Conservation (phyloP, 2,113 vertebrate genomes). For the Heliornis fulica region DNA sequence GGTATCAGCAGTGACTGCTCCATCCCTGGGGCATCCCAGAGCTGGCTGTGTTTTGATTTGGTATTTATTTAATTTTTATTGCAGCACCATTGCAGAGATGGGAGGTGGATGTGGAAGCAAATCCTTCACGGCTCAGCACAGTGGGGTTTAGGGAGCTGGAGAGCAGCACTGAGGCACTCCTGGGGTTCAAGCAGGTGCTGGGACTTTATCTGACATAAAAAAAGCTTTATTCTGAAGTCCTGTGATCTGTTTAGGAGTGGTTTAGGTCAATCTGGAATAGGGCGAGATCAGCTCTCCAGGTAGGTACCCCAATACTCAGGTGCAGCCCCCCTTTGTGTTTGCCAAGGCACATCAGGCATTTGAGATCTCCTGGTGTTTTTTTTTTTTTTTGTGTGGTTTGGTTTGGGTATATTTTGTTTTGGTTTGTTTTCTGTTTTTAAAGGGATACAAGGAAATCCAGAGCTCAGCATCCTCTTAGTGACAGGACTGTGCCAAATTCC, state of each 20-base stretch:
- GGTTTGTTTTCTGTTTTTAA: too few relatives aligned
- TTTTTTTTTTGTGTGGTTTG: too few relatives aligned
- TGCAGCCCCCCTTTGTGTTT: accelerated
- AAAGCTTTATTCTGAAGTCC: background rate
- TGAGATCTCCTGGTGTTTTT: background rate
- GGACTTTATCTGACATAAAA: background rate
- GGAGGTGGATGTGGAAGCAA: accelerated
- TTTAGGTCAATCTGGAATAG: background rate
- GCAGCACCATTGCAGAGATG: accelerated
- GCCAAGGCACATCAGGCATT: accelerated
- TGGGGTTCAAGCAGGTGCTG: accelerated
- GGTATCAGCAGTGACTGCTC: background rate
- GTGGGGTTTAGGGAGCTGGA: background rate
- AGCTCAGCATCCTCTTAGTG: background rate
- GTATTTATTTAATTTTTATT: background rate
- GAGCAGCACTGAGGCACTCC: accelerated
- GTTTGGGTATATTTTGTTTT: too few relatives aligned
- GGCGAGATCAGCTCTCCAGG: background rate
- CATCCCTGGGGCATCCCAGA: background rate
- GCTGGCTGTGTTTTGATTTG: accelerated
- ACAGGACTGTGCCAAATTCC: accelerated
- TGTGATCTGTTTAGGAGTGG: background rate
- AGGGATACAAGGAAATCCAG: background rate
- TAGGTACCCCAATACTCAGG: background rate
- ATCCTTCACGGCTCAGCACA: accelerated